phyloP scores from a whole-genome alignment of 2,888 invertebrate genomes.

The Caenorhabditis panamensis region DNA sequence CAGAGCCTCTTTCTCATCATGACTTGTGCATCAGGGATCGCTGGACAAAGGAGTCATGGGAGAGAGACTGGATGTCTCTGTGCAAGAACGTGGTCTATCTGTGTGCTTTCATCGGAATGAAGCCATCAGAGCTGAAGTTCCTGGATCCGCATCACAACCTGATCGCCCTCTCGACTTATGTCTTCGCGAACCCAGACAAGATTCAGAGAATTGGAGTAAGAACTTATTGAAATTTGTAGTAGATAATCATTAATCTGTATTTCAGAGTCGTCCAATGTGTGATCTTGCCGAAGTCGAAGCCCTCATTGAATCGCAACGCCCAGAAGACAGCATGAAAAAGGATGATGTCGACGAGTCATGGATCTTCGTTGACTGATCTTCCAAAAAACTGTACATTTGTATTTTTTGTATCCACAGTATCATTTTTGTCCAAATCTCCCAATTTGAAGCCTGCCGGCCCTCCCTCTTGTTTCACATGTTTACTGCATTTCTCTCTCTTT shows the following conservation, averaged over 20 bases:
- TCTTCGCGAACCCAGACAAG: constrained; percentile 28
- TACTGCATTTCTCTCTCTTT: constrained; percentile 5
- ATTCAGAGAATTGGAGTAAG: constrained; percentile 44
- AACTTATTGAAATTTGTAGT: neutral
- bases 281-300: constrained; percentile 44
- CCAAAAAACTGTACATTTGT: constrained; percentile 18
- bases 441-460: neutral
- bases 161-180: constrained; percentile 32
- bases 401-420: constrained; percentile 23
- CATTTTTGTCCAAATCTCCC: constrained; percentile 9
- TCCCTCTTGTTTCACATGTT: neutral
- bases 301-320: constrained; percentile 38
- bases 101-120: constrained; percentile 53
- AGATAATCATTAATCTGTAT: neutral
- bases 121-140: constrained; percentile 28
- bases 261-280: constrained; percentile 47
- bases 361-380: constrained; percentile 51
- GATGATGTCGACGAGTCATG: constrained; percentile 57
- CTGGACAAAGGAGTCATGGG: constrained; percentile 47
- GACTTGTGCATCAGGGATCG: constrained; percentile 53
- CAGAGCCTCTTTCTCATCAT: constrained; percentile 46
- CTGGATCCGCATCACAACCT: constrained; percentile 52
- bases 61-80: constrained; percentile 49
- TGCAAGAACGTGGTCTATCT: constrained; percentile 55
- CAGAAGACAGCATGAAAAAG: constrained; percentile 23